Percentiles rank a stretch among this genome's conserved stretches.
Evolutionary conservation across 2,888 invertebrate genomes (phyloP).

Genomic region (Scelioninae gen. 1): DNA sequence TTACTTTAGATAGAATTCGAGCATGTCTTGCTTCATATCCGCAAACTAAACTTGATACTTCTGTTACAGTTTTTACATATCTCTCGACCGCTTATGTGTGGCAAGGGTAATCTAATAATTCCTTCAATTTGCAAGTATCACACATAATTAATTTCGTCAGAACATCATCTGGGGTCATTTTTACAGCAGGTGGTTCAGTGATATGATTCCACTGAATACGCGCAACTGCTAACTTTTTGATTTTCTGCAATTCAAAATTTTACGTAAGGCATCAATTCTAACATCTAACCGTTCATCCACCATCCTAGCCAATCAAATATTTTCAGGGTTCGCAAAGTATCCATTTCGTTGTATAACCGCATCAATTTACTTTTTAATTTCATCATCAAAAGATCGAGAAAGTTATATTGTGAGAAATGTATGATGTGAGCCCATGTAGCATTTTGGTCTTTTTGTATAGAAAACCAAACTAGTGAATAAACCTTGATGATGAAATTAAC

Average conservation of each 20-base stretch:
- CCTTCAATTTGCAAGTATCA: too few species aligned
- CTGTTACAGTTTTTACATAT: too few species aligned
- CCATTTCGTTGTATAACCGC: constrained; percentile 55
- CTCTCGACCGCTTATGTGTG: too few species aligned
- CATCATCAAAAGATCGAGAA: constrained; percentile 17
- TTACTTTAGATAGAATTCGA: too few species aligned
- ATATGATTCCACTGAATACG: constrained; percentile 5
- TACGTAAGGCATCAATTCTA: constrained; percentile 25
- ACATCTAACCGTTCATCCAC: constrained; percentile 36
- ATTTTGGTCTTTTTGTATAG: constrained; percentile 42
- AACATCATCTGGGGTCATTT: neutral
- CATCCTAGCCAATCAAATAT: constrained; percentile 45
- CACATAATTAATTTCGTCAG: too few species aligned
- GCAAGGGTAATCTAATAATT: too few species aligned
- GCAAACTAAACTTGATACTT: too few species aligned
- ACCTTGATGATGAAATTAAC: constrained; percentile 29
- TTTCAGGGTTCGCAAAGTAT: constrained; percentile 50
- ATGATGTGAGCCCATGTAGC: constrained; percentile 16
- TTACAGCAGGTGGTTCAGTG: constrained; percentile 4
- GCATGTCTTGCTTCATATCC: too few species aligned
- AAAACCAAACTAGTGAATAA: constrained; percentile 50
- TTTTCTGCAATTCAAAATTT: constrained; percentile 26
- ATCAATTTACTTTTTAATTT: constrained; percentile 54
- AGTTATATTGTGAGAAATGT: constrained; percentile 2
- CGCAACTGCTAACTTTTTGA: neutral